Conservation (phyloP, 2,113 vertebrate genomes). For the Oreochromis niloticus region DNA sequence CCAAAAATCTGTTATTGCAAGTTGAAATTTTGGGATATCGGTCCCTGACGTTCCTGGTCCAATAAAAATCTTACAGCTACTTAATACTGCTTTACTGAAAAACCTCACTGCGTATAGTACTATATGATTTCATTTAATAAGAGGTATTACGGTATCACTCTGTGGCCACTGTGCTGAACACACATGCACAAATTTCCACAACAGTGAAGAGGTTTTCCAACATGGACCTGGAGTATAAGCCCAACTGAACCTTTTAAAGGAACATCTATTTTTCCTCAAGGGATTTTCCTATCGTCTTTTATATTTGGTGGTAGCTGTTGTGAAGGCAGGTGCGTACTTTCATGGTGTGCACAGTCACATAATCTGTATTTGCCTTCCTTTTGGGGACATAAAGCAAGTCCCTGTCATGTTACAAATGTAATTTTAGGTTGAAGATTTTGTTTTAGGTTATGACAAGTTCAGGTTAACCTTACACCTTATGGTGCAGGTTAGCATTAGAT, state of each 20-base stretch:
- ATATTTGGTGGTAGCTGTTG: background rate
- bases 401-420: background rate
- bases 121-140: constrained; percentile 14
- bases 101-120: background rate
- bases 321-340: background rate
- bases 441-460: background rate
- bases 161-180: background rate
- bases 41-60: background rate
- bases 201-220: constrained; percentile 6
- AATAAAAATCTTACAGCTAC: background rate
- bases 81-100: background rate
- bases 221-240: background rate
- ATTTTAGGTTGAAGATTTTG: background rate
- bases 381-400: background rate
- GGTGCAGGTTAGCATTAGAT: background rate
- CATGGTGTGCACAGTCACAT: background rate
- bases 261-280: background rate
- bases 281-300: background rate
- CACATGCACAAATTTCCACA: background rate
- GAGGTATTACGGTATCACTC: background rate
- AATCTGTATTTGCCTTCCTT: background rate
- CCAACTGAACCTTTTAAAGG: background rate
- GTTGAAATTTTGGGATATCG: background rate
- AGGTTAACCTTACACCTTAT: background rate
- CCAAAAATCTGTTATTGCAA: background rate